These are phyloP conservation scores for Desoria tigrina DNA, from an alignment of 2,888 invertebrate species.

Conservation along the genomic window DNA sequence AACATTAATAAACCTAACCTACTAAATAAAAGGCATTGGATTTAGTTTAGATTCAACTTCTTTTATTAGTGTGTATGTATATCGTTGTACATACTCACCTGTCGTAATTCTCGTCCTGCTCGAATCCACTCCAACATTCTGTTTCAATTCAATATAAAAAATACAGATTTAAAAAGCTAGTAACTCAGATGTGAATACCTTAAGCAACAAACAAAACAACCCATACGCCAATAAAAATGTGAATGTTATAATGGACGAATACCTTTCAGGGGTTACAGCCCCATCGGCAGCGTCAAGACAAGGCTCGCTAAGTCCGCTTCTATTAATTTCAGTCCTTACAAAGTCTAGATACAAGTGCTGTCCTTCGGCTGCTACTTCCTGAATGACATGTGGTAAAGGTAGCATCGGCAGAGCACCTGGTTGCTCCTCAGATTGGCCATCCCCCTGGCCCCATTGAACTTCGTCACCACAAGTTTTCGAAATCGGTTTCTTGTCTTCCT, in stretches of 20 bases:
- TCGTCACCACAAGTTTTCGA: too few species aligned
- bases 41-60: too few species aligned
- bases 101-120: too few species aligned
- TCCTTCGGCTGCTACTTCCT: slow-evolving; percentile 46
- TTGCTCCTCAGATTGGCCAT: not conserved
- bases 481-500: not conserved
- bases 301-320: slow-evolving; percentile 28
- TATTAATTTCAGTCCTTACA: slow-evolving; percentile 39
- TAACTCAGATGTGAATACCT: too few species aligned
- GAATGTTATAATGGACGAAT: too few species aligned
- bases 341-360: slow-evolving; percentile 48
- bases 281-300: slow-evolving; percentile 2
- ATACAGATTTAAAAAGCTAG: too few species aligned
- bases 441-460: not conserved
- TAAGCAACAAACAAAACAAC: too few species aligned
- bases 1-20: slow-evolving; percentile 12
- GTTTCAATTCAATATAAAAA: too few species aligned
- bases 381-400: slow-evolving; percentile 30
- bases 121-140: too few species aligned
- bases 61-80: too few species aligned
- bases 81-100: too few species aligned
- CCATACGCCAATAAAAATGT: too few species aligned
- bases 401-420: not conserved
- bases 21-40: slow-evolving; percentile 20
- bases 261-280: not conserved